Evolutionary conservation across 2,888 invertebrate genomes (phyloP).

Genomic region (Acrocera orbiculus): DNA sequence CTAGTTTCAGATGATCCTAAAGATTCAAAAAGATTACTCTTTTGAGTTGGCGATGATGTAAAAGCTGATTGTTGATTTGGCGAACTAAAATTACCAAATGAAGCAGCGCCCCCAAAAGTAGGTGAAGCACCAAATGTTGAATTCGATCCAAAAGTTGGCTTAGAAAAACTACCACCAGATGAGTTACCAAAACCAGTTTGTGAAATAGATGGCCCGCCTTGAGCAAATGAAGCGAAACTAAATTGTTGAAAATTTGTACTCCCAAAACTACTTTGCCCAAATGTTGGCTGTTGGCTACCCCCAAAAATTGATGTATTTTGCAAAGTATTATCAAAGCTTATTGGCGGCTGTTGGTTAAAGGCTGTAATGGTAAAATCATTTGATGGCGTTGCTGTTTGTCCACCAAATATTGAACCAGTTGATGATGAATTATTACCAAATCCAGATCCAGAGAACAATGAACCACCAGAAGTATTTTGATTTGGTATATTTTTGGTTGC

Average conservation of each 20-base stretch:
- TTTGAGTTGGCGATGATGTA: slow-evolving; percentile 16
- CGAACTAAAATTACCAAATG: slow-evolving; percentile 10
- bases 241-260: slow-evolving; percentile 3
- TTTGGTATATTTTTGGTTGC: background rate
- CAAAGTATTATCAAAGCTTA: too few species aligned
- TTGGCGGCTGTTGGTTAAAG: slow-evolving; percentile 2
- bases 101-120: slow-evolving; percentile 22
- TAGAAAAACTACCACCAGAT: slow-evolving; percentile 17
- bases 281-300: slow-evolving; percentile 2
- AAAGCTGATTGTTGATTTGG: slow-evolving; percentile 10
- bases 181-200: slow-evolving; percentile 26
- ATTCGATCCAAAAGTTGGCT: slow-evolving; percentile 25
- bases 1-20: slow-evolving; percentile 25
- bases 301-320: slow-evolving; percentile 2
- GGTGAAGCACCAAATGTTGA: slow-evolving; percentile 27
- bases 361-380: slow-evolving; percentile 12
- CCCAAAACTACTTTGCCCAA: background rate
- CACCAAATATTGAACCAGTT: slow-evolving; percentile 3
- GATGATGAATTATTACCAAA: slow-evolving; percentile 6
- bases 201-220: slow-evolving; percentile 20
- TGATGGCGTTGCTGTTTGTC: background rate
- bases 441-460: slow-evolving; percentile 15
- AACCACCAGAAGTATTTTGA: slow-evolving; percentile 11
- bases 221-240: slow-evolving; percentile 16
- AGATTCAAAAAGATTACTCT: slow-evolving; percentile 26